Percentiles rank a stretch among this genome's conserved stretches.
These are phyloP conservation scores for Stichopus horrens DNA, from an alignment of 53 echinoderm and acorn worm species.

Conservation along the genomic window DNA sequence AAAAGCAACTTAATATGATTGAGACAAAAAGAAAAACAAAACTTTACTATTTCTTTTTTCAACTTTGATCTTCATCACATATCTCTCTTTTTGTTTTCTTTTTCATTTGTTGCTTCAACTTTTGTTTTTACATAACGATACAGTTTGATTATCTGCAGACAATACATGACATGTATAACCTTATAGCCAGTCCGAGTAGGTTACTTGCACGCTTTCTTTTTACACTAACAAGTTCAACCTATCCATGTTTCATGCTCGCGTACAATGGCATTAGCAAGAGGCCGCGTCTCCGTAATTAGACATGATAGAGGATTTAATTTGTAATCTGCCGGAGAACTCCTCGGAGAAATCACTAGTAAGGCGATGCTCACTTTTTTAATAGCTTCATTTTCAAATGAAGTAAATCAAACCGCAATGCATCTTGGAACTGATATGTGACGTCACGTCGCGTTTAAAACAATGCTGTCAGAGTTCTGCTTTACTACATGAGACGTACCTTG, in stretches of 20 bases:
- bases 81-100: not conserved
- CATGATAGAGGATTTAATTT: conserved; percentile 51
- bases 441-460: not conserved
- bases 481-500: not conserved
- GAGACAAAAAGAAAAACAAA: not conserved
- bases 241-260: conserved; percentile 23
- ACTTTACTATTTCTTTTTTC: not conserved
- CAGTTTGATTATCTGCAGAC: too few species aligned
- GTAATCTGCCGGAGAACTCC: conserved; percentile 44
- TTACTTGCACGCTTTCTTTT: too few species aligned
- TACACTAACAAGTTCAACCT: too few species aligned
- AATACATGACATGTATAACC: too few species aligned
- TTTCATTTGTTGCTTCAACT: not conserved
- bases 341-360: conserved; percentile 50
- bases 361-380: conserved; percentile 48
- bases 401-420: conserved; percentile 36
- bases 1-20: not conserved
- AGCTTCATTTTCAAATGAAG: conserved; percentile 45
- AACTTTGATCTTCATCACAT: not conserved
- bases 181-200: too few species aligned
- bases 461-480: not conserved
- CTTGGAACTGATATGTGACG: conserved; percentile 29
- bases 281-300: conserved; percentile 43
- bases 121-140: too few species aligned
- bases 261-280: conserved; percentile 44